Evolutionary conservation across 2,113 vertebrate genomes (phyloP).

Genomic region (Aphyosemion australe): DNA sequence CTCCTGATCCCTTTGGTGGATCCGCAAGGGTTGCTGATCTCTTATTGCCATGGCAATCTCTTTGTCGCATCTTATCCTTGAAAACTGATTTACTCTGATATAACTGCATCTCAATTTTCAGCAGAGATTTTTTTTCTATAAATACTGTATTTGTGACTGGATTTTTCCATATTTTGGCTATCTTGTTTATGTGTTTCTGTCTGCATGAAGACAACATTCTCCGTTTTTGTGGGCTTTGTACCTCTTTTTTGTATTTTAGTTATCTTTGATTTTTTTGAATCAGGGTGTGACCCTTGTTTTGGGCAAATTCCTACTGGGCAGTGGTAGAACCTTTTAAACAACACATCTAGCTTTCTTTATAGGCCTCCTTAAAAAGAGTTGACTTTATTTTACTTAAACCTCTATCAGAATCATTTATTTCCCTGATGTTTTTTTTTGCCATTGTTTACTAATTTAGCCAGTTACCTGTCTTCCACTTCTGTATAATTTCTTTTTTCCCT

Average conservation of each 20-base stretch:
- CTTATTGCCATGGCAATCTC: constrained; percentile 81
- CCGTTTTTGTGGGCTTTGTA: constrained; percentile 50
- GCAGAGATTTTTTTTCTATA: constrained; percentile 74
- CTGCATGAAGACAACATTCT: constrained; percentile 63
- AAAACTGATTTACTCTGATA: constrained; percentile 79
- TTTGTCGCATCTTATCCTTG: constrained; percentile 84
- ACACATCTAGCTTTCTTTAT: constrained; percentile 61
- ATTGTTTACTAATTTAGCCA: constrained; percentile 49
- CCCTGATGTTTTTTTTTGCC: constrained; percentile 83
- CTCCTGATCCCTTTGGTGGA: constrained; percentile 97
- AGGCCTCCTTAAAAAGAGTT: constrained; percentile 29
- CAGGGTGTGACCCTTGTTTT: constrained; percentile 80
- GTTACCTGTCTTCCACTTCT: constrained; percentile 61
- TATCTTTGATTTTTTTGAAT: constrained; percentile 79
- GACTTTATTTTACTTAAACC: constrained; percentile 53
- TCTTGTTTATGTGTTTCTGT: constrained; percentile 61
- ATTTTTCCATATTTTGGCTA: constrained; percentile 74
- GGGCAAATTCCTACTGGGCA: constrained; percentile 81
- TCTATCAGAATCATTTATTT: constrained; percentile 80
- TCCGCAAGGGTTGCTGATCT: constrained; percentile 86
- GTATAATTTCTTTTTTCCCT: constrained; percentile 50
- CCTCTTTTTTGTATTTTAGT: constrained; percentile 70
- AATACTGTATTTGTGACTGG: constrained; percentile 61
- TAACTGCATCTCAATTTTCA: constrained; percentile 94
- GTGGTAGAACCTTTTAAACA: constrained; percentile 46